A percentile compares a stretch with the other conserved stretches of the same genome.
phyloP scores from a whole-genome alignment of 2,797 vertebrate genomes.

The Parauchenoglanis punctatus region DNA sequence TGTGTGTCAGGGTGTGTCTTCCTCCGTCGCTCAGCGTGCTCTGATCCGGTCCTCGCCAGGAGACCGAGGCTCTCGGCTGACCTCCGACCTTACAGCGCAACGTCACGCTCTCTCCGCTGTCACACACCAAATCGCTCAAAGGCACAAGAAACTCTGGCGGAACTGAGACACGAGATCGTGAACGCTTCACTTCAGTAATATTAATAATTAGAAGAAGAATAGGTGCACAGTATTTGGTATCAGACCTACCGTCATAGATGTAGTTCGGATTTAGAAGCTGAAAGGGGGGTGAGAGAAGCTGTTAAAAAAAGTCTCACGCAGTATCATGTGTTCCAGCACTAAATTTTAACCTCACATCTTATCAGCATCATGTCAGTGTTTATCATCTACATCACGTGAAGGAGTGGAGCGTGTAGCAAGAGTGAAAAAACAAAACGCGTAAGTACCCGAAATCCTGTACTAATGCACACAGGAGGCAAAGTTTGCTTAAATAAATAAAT shows the following conservation, averaged over 20 bases:
- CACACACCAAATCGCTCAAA: slow-evolving; percentile 89
- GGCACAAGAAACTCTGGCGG: slow-evolving; percentile 94
- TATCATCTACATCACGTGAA: not conserved
- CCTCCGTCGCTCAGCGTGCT: slow-evolving; percentile 85
- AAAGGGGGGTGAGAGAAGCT: slow-evolving; percentile 58
- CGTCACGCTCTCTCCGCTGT: slow-evolving; percentile 90
- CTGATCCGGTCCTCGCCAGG: slow-evolving; percentile 92
- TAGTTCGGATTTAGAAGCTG: slow-evolving; percentile 99
- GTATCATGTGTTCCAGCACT: too few species aligned
- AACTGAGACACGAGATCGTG: slow-evolving; percentile 70
- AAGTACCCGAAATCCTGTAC: not conserved
- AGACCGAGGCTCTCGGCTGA: slow-evolving; percentile 86
- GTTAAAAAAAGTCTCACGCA: not conserved
- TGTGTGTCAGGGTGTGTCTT: slow-evolving; percentile 88
- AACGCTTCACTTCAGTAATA: not conserved
- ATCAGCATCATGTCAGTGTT: not conserved
- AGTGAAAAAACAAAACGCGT: not conserved
- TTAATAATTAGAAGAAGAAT: not conserved
- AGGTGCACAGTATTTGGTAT: not conserved
- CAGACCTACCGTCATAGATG: slow-evolving; percentile 94
- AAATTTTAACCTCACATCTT: not conserved
- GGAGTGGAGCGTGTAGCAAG: not conserved
- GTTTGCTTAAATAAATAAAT: not conserved
- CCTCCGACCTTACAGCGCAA: slow-evolving; percentile 93
- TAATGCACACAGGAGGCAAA: not conserved